These are phyloP conservation scores for Rosalia funebris DNA, from an alignment of 2,888 invertebrate genomes.

Conservation along the genomic window DNA sequence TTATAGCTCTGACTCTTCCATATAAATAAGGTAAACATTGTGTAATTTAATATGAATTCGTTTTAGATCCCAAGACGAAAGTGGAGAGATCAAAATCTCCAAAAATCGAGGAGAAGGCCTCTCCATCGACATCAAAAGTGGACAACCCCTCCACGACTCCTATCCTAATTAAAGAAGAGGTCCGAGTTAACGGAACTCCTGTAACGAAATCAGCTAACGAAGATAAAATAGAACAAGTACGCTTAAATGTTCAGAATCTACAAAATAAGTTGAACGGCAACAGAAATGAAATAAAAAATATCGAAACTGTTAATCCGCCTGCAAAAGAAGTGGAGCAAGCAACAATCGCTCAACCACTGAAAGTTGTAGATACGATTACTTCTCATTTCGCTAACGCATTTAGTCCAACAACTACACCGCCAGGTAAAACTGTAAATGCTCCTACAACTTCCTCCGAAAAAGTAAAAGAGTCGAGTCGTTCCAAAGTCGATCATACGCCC, in stretches of 20 bases:
- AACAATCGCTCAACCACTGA: not conserved
- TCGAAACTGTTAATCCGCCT: not conserved
- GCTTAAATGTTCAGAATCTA: slow-evolving; percentile 28
- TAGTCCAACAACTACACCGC: not conserved
- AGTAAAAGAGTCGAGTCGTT: not conserved
- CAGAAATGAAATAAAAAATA: slow-evolving; percentile 16
- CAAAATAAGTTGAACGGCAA: slow-evolving; percentile 23
- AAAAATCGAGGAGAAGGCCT: slow-evolving; percentile 21
- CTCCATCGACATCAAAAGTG: slow-evolving; percentile 35
- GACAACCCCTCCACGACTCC: not conserved
- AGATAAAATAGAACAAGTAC: slow-evolving; percentile 28
- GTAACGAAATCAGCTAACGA: not conserved
- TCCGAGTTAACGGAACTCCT: not conserved
- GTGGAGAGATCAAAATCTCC: slow-evolving; percentile 11
- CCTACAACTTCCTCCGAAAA: not conserved
- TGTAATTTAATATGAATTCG: too few species aligned
- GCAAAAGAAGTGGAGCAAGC: not conserved
- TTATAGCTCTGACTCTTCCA: too few species aligned
- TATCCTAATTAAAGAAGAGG: slow-evolving; percentile 11
- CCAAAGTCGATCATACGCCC: slow-evolving; percentile 44
- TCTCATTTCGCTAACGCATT: not conserved
- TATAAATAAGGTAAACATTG: too few species aligned
- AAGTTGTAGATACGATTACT: not conserved
- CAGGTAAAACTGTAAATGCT: not conserved
- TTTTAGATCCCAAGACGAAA: slow-evolving; percentile 22